phyloP scores from a whole-genome alignment of 1,140 invertebrate genomes.

The Saccostrea glomerata region DNA sequence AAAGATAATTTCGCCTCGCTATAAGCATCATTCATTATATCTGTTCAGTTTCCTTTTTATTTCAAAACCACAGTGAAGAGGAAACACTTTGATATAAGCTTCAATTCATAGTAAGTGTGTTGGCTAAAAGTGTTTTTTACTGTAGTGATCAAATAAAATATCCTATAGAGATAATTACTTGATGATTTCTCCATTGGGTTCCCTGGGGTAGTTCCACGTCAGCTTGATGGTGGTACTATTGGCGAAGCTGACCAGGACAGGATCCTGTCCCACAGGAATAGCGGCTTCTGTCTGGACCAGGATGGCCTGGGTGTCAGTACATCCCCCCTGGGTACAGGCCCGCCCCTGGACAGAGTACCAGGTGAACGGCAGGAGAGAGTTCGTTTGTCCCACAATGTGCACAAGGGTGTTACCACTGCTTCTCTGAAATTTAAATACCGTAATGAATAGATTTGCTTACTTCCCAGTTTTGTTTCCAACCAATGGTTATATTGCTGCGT shows the following conservation, averaged over 20 bases:
- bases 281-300: constrained; percentile 64
- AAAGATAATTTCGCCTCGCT: too few species aligned
- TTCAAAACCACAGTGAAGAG: too few species aligned
- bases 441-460: too few species aligned
- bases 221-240: constrained; percentile 63
- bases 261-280: constrained; percentile 69
- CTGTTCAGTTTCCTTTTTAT: too few species aligned
- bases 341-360: constrained; percentile 65
- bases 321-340: constrained; percentile 73
- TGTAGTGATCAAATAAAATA: too few species aligned
- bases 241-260: constrained; percentile 58
- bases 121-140: too few species aligned
- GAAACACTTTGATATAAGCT: too few species aligned
- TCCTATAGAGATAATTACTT: constrained; percentile 58
- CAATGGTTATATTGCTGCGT: too few species aligned
- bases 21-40: too few species aligned
- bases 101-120: too few species aligned
- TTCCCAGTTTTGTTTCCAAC: too few species aligned
- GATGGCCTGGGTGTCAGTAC: constrained; percentile 65
- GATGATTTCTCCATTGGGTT: constrained; percentile 71
- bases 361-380: constrained; percentile 65
- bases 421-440: constrained; percentile 57
- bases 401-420: constrained; percentile 60
- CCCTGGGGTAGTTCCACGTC: constrained; percentile 65
- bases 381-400: constrained; percentile 64